Percentiles rank a stretch among this genome's conserved stretches.
Conservation (phyloP, 2,797 vertebrate species). For the Enteromius treurensis region DNA sequence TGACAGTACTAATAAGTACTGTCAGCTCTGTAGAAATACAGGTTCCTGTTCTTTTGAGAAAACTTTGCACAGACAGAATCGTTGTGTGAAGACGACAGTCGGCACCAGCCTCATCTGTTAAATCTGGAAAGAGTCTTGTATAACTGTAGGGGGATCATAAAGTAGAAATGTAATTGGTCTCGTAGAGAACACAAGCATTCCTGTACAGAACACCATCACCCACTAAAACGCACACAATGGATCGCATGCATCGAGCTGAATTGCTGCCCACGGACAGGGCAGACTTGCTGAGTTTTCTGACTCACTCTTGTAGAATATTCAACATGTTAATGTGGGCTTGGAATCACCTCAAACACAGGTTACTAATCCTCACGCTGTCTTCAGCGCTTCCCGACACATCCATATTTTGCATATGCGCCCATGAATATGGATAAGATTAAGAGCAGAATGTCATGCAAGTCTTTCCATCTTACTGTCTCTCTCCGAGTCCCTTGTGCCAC, state of each 20-base stretch:
- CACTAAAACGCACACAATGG: conserved; percentile 32
- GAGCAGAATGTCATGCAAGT: conserved; percentile 26
- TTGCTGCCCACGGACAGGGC: conserved; percentile 49
- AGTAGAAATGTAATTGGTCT: conserved; percentile 39
- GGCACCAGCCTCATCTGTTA: conserved; percentile 28
- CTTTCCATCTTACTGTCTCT: conserved; percentile 32
- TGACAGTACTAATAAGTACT: not conserved
- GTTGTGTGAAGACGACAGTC: not conserved
- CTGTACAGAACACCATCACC: conserved; percentile 42
- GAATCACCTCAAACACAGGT: conserved; percentile 54
- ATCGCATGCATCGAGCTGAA: conserved; percentile 28
- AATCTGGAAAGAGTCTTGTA: conserved; percentile 41
- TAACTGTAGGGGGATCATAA: conserved; percentile 44
- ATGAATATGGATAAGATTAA: conserved; percentile 55
- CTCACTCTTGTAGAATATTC: conserved; percentile 49
- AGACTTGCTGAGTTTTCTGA: conserved; percentile 52
- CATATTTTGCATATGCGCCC: conserved; percentile 28
- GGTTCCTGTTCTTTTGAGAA: not conserved
- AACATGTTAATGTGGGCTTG: conserved; percentile 50
- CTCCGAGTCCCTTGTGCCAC: not conserved
- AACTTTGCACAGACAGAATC: conserved; percentile 6
- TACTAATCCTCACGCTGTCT: conserved; percentile 42
- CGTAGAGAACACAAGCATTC: conserved; percentile 40
- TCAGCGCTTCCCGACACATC: conserved; percentile 1
- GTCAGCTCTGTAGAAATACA: not conserved